Percentiles rank a stretch among this genome's conserved stretches.
These are phyloP conservation scores for Trissolcus japonicus DNA, from an alignment of 2,888 invertebrate genomes.

Conservation along the genomic window DNA sequence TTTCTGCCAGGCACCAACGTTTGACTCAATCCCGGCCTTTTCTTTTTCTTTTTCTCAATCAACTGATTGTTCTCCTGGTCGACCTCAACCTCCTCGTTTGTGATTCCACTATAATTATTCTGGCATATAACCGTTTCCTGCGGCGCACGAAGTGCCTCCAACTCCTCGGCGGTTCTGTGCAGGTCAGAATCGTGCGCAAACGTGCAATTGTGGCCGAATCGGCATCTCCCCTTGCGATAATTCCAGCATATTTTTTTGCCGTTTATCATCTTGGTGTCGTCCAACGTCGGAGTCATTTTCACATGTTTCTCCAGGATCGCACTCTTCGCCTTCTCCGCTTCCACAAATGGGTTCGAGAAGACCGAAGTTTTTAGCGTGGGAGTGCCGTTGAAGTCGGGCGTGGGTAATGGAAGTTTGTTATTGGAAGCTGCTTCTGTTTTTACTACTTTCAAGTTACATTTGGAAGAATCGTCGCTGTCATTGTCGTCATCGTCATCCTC, in stretches of 20 bases:
- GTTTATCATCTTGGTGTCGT: conserved; percentile 87
- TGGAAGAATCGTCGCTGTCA: conserved; percentile 38
- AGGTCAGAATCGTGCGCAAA: conserved; percentile 94
- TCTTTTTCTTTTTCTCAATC: conserved; percentile 80
- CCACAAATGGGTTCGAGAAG: conserved; percentile 90
- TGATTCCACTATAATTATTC: conserved; percentile 67
- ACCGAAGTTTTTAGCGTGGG: conserved; percentile 83
- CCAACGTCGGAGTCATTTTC: conserved; percentile 86
- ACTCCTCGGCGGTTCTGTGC: conserved; percentile 80
- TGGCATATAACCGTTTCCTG: conserved; percentile 76
- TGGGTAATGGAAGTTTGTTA: conserved; percentile 78
- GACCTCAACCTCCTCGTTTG: conserved; percentile 75
- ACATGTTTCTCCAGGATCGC: conserved; percentile 93
- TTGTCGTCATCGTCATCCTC: conserved; percentile 47
- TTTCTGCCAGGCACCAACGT: conserved; percentile 89
- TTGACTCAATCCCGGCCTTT: conserved; percentile 87
- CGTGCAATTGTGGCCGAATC: conserved; percentile 94
- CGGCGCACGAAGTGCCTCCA: conserved; percentile 78
- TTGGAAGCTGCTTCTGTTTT: conserved; percentile 65
- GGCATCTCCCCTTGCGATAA: conserved; percentile 91
- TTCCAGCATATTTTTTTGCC: conserved; percentile 95
- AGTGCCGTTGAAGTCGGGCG: conserved; percentile 80
- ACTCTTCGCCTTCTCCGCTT: conserved; percentile 90
- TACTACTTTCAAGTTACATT: conserved; percentile 27
- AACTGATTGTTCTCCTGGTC: conserved; percentile 77